Evolutionary conservation across 1,140 invertebrate genomes (phyloP).

Genomic region (Samia ricini): DNA sequence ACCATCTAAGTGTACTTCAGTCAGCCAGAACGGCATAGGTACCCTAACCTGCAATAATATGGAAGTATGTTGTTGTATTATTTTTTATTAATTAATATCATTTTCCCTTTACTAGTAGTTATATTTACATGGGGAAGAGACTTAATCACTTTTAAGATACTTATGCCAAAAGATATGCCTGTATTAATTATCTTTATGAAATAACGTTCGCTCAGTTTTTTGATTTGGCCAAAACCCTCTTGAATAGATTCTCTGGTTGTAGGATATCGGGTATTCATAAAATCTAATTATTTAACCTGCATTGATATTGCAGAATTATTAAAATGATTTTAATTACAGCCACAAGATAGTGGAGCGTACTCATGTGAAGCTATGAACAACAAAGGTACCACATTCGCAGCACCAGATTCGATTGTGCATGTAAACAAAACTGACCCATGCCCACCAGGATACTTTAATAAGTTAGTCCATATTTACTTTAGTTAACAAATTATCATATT

Average conservation of each 20-base stretch:
- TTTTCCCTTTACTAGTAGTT: no score
- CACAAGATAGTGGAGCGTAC: conserved; percentile 93
- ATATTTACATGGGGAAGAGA: no score
- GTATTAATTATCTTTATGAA: no score
- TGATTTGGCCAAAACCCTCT: no score
- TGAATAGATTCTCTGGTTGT: no score
- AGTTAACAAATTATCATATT: no score
- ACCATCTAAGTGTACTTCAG: conserved; percentile 88
- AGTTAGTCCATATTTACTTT: conserved; percentile 28
- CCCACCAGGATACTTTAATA: conserved; percentile 89
- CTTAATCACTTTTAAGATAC: no score
- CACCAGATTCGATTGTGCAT: conserved; percentile 93
- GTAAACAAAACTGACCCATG: conserved; percentile 84
- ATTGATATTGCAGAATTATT: not conserved
- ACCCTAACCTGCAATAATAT: conserved; percentile 89
- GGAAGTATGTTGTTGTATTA: conserved; percentile 49
- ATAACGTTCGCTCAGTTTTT: no score
- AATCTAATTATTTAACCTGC: not conserved
- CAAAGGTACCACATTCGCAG: conserved; percentile 89
- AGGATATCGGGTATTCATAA: no score
- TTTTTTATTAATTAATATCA: not conserved
- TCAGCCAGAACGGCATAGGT: conserved; percentile 88
- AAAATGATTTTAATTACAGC: not conserved
- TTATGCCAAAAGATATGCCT: no score
- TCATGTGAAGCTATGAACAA: conserved; percentile 98